A percentile compares a stretch with the other conserved stretches of the same genome.
Conservation (phyloP, 2,797 vertebrate species). For the Synanceia verrucosa region DNA sequence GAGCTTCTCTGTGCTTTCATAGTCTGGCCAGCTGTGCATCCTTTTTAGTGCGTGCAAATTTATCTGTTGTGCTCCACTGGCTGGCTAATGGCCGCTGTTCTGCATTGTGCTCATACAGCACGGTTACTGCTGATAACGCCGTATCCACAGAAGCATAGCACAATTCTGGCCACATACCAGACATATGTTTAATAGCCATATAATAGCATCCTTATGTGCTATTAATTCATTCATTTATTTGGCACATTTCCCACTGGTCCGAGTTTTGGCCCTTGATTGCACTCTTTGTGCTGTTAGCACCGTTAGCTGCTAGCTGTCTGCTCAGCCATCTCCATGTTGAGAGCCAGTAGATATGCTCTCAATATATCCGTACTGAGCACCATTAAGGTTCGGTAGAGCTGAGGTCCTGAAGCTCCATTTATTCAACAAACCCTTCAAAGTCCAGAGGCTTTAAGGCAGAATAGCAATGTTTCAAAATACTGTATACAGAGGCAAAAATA, state of each 20-base stretch:
- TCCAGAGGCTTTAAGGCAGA: not conserved
- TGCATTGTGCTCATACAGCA: not conserved
- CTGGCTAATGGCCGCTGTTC: not conserved
- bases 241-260: not conserved
- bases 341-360: not conserved
- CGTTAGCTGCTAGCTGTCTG: not conserved
- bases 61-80: not conserved
- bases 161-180: no score
- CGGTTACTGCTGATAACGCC: not conserved
- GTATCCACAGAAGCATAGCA: accelerated
- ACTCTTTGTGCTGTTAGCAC: not conserved
- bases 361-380: no score
- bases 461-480: not conserved
- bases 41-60: not conserved
- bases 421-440: slow-evolving; percentile 10
- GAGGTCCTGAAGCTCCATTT: not conserved
- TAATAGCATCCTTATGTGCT: no score
- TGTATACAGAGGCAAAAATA: no score
- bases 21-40: not conserved
- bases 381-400: not conserved
- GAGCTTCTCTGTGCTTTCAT: not conserved
- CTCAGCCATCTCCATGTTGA: not conserved
- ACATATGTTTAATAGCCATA: no score
- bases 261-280: not conserved
- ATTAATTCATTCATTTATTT: no score